Conservation (phyloP, 2,113 vertebrate species). For the Geococcyx californianus region DNA sequence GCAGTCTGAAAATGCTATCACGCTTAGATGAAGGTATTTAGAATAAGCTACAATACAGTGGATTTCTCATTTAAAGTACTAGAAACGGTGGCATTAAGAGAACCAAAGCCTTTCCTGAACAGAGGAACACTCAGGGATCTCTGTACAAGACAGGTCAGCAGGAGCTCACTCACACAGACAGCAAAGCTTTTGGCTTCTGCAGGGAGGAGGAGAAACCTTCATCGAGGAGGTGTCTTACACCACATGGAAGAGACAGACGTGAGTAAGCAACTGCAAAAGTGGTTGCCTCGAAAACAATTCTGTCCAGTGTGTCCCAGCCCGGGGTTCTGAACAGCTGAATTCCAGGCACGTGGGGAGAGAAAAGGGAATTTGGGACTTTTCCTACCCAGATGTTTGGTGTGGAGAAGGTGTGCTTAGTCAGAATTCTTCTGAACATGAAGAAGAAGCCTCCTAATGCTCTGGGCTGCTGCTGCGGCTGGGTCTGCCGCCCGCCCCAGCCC, state of each 20-base stretch:
- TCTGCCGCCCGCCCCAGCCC: neutral
- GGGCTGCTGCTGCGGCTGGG: neutral
- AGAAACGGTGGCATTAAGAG: neutral
- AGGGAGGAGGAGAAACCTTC: neutral
- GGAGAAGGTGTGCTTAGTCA: neutral
- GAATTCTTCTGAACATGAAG: neutral
- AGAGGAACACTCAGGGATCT: neutral
- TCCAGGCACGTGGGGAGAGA: neutral
- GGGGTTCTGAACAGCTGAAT: neutral
- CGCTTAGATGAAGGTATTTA: neutral
- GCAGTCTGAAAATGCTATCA: neutral
- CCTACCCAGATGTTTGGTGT: neutral
- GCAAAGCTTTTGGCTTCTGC: neutral
- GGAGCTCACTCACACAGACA: neutral
- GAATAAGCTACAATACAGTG: slow-evolving; percentile 26
- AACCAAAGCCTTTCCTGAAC: neutral
- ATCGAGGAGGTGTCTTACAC: neutral
- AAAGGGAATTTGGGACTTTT: neutral
- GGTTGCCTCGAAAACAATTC: neutral
- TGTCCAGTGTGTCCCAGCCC: neutral
- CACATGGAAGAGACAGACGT: neutral
- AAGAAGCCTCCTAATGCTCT: neutral
- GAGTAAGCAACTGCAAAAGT: neutral
- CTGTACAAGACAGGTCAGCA: neutral
- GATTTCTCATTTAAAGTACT: slow-evolving; percentile 3